These are phyloP conservation scores for Drosophila subsilvestris DNA, from an alignment of 2,888 invertebrate genomes.

Conservation along the genomic window DNA sequence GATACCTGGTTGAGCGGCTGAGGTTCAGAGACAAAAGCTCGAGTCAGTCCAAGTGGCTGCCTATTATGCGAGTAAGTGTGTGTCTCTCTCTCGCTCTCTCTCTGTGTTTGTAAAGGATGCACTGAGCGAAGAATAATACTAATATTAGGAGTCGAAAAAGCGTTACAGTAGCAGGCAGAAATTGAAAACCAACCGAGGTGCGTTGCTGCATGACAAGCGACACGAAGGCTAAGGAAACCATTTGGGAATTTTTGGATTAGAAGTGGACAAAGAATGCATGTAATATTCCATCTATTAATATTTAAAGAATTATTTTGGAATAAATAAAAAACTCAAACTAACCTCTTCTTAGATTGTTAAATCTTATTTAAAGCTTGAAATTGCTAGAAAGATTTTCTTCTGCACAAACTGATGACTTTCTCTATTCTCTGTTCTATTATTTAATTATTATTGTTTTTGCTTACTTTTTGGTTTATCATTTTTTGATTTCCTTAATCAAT, in stretches of 20 bases:
- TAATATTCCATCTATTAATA: too few relatives aligned
- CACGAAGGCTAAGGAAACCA: too few relatives aligned
- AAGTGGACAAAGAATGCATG: too few relatives aligned
- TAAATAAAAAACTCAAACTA: too few relatives aligned
- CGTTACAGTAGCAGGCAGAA: too few relatives aligned
- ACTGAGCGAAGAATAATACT: conserved; percentile 1
- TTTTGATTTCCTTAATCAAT: not conserved
- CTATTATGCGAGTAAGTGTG: conserved; percentile 17
- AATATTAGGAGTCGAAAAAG: not conserved
- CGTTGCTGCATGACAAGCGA: not conserved
- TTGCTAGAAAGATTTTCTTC: too few relatives aligned
- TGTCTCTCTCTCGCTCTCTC: conserved; percentile 2
- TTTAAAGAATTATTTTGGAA: too few relatives aligned
- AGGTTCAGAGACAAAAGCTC: conserved; percentile 58
- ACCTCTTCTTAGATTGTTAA: too few relatives aligned
- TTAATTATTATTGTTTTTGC: not conserved
- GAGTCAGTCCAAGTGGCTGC: conserved; percentile 25
- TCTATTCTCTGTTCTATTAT: not conserved
- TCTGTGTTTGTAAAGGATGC: not conserved
- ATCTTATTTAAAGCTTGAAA: too few relatives aligned
- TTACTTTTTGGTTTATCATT: not conserved
- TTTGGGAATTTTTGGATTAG: too few relatives aligned
- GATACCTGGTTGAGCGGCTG: conserved; percentile 52
- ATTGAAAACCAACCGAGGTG: not conserved
- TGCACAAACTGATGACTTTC: too few relatives aligned